Evolutionary conservation across 2,797 vertebrate genomes (phyloP).

Genomic region (Miichthys miiuy): DNA sequence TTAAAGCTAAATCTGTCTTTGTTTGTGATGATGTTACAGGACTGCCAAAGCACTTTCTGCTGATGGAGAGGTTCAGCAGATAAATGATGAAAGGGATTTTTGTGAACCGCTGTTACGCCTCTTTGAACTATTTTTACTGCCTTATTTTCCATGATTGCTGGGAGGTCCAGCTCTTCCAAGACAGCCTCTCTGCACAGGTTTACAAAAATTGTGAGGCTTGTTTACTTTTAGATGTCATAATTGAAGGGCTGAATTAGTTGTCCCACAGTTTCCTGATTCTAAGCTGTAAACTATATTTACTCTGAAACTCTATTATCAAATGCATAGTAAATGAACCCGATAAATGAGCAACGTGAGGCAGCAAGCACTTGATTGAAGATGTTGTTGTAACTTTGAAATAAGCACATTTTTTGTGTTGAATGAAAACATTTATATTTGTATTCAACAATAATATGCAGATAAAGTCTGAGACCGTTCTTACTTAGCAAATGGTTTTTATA

Average conservation of each 20-base stretch:
- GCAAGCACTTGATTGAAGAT: not conserved
- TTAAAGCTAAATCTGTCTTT: conserved; percentile 69
- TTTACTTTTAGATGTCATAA: conserved; percentile 53
- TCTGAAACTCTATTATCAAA: conserved; percentile 25
- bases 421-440: conserved; percentile 7
- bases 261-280: conserved; percentile 24
- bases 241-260: conserved; percentile 39
- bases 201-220: conserved; percentile 55
- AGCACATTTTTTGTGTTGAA: not conserved
- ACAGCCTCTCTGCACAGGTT: conserved; percentile 51
- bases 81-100: conserved; percentile 85
- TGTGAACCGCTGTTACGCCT: conserved; percentile 75
- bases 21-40: conserved; percentile 77
- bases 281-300: conserved; percentile 24
- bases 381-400: conserved; percentile 2
- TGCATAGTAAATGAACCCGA: not conserved
- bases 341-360: conserved; percentile 1
- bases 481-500: not conserved
- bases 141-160: conserved; percentile 82
- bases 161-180: conserved; percentile 71
- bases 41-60: conserved; percentile 73
- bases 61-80: conserved; percentile 84
- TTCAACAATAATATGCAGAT: conserved; percentile 3
- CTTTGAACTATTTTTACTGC: conserved; percentile 84
- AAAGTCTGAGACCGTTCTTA: not conserved